Percentiles rank a stretch among this genome's conserved stretches.
phyloP scores from a whole-genome alignment of 53 echinoderm and acorn worm species.

The Glandiceps talaboti region DNA sequence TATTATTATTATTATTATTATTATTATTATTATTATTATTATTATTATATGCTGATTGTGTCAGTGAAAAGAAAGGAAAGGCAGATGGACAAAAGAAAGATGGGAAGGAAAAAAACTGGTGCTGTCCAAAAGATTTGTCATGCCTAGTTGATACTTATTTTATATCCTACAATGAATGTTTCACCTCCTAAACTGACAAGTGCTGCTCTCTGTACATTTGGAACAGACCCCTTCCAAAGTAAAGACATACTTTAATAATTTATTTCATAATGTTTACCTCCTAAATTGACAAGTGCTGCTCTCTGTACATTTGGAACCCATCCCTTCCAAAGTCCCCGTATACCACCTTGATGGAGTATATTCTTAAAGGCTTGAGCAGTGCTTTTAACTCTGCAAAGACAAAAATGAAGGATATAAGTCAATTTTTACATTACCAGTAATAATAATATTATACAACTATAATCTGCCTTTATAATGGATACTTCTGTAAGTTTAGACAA shows the following conservation, averaged over 20 bases:
- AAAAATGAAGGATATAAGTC: too few relatives aligned
- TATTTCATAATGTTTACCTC: constrained; percentile 69
- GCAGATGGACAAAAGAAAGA: too few relatives aligned
- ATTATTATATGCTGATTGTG: too few relatives aligned
- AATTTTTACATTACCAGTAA: too few relatives aligned
- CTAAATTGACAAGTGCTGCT: constrained; percentile 95
- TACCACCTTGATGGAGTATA: constrained; percentile 43
- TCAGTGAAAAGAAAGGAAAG: too few relatives aligned
- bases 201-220: constrained; percentile 92
- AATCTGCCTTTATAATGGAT: too few relatives aligned
- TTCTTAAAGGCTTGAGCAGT: constrained; percentile 27
- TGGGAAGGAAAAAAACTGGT: too few relatives aligned
- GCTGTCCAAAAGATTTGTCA: neutral
- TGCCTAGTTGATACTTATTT: neutral
- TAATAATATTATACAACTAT: too few relatives aligned
- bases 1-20: too few relatives aligned
- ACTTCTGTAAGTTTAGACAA: too few relatives aligned
- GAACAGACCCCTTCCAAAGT: constrained; percentile 91
- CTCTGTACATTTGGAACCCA: constrained; percentile 96
- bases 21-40: too few relatives aligned
- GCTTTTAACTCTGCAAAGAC: constrained; percentile 32
- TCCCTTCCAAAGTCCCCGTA: constrained; percentile 77
- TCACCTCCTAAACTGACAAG: constrained; percentile 95
- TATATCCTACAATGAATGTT: neutral
- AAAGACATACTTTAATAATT: neutral